These are phyloP conservation scores for Strigamia transsilvanica DNA, from an alignment of 2,888 invertebrate species.

Conservation along the genomic window DNA sequence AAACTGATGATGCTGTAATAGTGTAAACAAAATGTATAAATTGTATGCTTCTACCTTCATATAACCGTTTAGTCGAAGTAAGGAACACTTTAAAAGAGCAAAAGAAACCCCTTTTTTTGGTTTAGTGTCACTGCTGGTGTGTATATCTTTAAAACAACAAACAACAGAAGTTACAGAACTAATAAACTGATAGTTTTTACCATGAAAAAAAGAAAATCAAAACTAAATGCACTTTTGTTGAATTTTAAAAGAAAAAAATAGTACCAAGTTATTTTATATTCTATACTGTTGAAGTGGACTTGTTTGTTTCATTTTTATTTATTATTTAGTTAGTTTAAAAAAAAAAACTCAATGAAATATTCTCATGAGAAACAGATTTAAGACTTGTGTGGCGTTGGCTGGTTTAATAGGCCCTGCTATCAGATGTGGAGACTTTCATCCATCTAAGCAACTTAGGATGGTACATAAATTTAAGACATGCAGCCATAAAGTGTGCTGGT, in stretches of 20 bases:
- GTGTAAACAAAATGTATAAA: conserved; percentile 30
- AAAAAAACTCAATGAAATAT: conserved; percentile 32
- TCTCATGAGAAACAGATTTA: conserved; percentile 32
- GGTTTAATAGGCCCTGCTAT: conserved; percentile 33
- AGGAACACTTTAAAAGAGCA: background rate
- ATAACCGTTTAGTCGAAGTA: background rate
- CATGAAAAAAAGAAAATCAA: too few relatives aligned
- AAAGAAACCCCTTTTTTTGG: background rate
- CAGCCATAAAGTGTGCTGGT: conserved; percentile 36
- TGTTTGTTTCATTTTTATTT: too few relatives aligned
- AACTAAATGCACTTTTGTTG: too few relatives aligned
- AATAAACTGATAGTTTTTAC: too few relatives aligned
- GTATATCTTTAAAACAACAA: conserved; percentile 5
- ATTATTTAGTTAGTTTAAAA: background rate
- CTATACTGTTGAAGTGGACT: too few relatives aligned
- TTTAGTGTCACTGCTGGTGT: background rate
- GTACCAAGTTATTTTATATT: too few relatives aligned
- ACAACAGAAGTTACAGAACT: too few relatives aligned
- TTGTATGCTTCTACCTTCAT: background rate
- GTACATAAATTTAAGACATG: conserved; percentile 49
- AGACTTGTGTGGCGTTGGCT: conserved; percentile 39
- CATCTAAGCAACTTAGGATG: conserved; percentile 49
- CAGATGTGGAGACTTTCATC: conserved; percentile 36
- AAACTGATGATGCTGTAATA: background rate
- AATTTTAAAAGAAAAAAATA: too few relatives aligned